phyloP scores from a whole-genome alignment of 1,140 invertebrate species.

The Drosophila rufa region DNA sequence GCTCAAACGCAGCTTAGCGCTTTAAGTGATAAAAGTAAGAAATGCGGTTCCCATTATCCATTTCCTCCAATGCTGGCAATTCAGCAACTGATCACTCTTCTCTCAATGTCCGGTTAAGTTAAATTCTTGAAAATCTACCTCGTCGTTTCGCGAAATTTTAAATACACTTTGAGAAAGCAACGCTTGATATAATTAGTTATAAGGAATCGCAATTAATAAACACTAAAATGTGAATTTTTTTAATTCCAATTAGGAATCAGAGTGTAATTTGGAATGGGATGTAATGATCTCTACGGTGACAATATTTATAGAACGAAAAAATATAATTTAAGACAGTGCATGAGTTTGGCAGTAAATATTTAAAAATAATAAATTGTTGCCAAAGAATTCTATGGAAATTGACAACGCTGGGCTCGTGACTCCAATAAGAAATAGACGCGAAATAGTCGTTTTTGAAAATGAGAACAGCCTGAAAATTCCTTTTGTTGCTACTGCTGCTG shows the following conservation, averaged over 20 bases:
- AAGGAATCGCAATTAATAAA: no score
- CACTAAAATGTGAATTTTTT: no score
- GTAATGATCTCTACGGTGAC: not conserved
- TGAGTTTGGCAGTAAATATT: no score
- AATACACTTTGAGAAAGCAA: not conserved
- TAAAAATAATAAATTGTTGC: no score
- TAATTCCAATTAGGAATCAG: no score
- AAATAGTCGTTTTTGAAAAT: constrained; percentile 3
- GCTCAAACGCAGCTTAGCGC: constrained; percentile 49
- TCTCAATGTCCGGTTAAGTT: not conserved
- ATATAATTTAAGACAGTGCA: not conserved
- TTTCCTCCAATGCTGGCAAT: not conserved
- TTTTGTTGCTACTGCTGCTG: constrained; percentile 34
- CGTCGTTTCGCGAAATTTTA: not conserved
- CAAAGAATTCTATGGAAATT: not conserved
- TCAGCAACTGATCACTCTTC: not conserved
- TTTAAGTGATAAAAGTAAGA: constrained; percentile 22
- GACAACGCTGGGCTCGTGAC: not conserved
- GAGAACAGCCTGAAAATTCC: constrained; percentile 15
- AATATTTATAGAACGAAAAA: not conserved
- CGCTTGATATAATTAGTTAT: not conserved
- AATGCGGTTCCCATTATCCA: constrained; percentile 1
- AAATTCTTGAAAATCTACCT: not conserved
- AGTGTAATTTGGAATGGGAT: no score
- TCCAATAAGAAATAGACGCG: not conserved